phyloP scores from a whole-genome alignment of 2,797 vertebrate species.

The Pantherophis vulpinus region DNA sequence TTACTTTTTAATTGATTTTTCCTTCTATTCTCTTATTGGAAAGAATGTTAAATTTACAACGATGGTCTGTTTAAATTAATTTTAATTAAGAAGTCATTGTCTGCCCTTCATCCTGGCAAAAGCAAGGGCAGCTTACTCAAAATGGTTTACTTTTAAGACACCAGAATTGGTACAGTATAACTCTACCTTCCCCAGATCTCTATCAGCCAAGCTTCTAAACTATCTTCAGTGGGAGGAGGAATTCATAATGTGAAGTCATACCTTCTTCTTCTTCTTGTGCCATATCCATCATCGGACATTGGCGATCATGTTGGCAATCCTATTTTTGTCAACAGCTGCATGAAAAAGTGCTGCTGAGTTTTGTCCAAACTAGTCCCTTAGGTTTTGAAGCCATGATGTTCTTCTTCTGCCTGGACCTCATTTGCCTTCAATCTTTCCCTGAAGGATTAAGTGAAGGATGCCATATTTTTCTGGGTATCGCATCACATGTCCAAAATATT shows the following conservation, averaged over 20 bases:
- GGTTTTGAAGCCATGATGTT: no score
- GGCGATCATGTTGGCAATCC: no score
- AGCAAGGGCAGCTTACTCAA: neutral
- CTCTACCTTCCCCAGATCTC: neutral
- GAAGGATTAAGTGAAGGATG: no score
- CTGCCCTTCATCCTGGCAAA: neutral
- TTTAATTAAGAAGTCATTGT: neutral
- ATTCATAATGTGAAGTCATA: neutral
- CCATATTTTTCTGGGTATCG: no score
- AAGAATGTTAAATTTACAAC: neutral
- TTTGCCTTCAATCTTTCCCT: no score
- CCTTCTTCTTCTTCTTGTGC: no score
- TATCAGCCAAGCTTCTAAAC: neutral
- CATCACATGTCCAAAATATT: no score
- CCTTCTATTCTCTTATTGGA: neutral
- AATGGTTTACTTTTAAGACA: neutral
- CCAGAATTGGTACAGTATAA: neutral
- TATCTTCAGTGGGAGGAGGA: neutral
- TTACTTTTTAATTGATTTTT: neutral
- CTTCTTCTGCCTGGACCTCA: no score
- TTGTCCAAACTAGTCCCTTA: no score
- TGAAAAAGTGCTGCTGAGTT: no score
- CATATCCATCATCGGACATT: no score
- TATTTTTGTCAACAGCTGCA: no score
- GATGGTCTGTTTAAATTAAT: neutral